phyloP scores from a whole-genome alignment of 1,140 invertebrate species.

The Goniozus legneri region DNA sequence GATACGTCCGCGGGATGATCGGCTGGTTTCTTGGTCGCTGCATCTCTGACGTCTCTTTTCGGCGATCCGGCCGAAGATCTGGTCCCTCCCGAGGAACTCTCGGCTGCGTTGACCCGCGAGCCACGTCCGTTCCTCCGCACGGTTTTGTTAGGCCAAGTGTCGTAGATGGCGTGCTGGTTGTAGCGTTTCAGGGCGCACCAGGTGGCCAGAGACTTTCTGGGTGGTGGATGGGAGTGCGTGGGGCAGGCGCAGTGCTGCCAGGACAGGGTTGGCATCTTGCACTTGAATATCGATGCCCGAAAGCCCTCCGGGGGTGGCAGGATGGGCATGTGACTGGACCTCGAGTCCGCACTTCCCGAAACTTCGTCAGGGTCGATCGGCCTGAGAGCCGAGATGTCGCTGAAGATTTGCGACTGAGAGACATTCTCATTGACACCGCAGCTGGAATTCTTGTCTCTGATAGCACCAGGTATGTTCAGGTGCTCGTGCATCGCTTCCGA shows the following conservation, averaged over 20 bases:
- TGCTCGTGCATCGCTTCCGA: too few species aligned
- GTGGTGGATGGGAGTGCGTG: slow-evolving; percentile 31
- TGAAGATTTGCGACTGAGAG: too few species aligned
- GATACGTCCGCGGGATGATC: slow-evolving; percentile 34
- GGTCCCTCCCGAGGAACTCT: slow-evolving; percentile 17
- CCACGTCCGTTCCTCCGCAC: slow-evolving; percentile 14
- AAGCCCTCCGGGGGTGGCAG: slow-evolving; percentile 36
- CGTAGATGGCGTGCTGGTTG: slow-evolving; percentile 33
- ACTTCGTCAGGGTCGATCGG: slow-evolving; percentile 3
- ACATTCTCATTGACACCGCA: too few species aligned
- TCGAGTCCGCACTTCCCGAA: neutral
- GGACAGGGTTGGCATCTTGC: slow-evolving; percentile 18
- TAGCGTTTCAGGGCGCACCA: slow-evolving; percentile 36
- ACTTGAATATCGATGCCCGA: slow-evolving; percentile 18
- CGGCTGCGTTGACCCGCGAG: slow-evolving; percentile 18
- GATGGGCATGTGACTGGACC: slow-evolving; percentile 26
- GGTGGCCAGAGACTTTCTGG: slow-evolving; percentile 28
- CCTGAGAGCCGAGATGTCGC: neutral
- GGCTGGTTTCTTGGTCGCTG: slow-evolving; percentile 13
- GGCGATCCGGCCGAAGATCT: slow-evolving; percentile 15
- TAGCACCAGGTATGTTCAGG: too few species aligned
- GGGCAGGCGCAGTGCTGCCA: slow-evolving; percentile 34
- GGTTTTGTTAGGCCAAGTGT: slow-evolving; percentile 39
- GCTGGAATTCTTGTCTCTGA: too few species aligned
- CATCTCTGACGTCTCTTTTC: slow-evolving; percentile 22